Base-by-base conservation (phyloP, 2,888 invertebrate species). In the Stenurella melanura region DNA sequence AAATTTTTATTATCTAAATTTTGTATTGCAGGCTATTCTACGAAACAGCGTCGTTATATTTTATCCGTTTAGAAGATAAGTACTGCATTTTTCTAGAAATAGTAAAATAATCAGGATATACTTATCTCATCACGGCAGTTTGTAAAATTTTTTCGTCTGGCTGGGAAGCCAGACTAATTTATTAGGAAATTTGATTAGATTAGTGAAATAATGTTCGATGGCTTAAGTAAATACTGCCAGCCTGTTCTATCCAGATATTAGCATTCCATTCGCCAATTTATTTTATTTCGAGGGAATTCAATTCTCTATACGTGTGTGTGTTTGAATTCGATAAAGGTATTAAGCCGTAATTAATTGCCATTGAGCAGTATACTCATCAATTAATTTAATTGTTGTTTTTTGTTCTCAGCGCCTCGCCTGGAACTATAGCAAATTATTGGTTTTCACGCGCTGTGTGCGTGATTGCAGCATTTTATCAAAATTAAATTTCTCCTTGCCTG, bases 91-190 rank as follows among this genome's bases (percentile, higher is more conserved):
- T 60, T 60, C 56, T 42, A 38, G 60, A 12, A 38, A 38, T 34
- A 67, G 21, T n/a, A 21, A 67, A 26, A 21, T 54, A n/a, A 72
- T 70, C 60, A 56, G 61, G 63, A 56, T 56, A 54, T 54, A 17
- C 72, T 72, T 72, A 72, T 72, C 72, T 50, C 15, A 15, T 26
- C 17, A 17, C 9, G 50, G 38, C 9, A 58, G 58, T 38, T 42
- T 58, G 21, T 12, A n/a, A 34, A 61, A 50, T 60, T 69, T 71
- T 71, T 74, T 54, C 42, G 61, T 68, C 61, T 68, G 21, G 68
- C 61, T 68, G 21, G 68, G 50, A 42, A 68, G 11, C 61, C 69
- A 74, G 74, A 74, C 74, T 38, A 69, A 74, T 74, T 74, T 63
- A 72, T 72, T 18, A 50, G 26, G 34, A 21, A 69, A 50, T 17